Percentiles rank a stretch among this genome's conserved stretches.
Conservation (phyloP, 2,113 vertebrate genomes). For the Polyodon spathula region DNA sequence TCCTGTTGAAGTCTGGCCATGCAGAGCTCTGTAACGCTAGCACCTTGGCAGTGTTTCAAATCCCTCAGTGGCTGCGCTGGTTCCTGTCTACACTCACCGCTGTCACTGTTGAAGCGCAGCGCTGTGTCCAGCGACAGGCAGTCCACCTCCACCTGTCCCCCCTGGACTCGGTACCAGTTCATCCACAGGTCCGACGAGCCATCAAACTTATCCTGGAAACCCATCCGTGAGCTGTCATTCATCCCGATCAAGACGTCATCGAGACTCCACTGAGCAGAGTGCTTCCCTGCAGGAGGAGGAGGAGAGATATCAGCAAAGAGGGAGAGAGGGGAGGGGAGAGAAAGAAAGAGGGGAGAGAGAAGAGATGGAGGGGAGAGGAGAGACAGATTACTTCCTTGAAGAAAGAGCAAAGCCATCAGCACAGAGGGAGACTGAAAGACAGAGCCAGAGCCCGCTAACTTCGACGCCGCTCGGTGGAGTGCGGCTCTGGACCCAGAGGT, state of each 20-base stretch:
- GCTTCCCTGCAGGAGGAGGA: constrained; percentile 60
- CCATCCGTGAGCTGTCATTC: constrained; percentile 92
- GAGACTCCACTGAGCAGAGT: constrained; percentile 90
- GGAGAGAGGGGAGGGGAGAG: not conserved
- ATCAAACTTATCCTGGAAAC: constrained; percentile 94
- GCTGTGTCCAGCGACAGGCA: constrained; percentile 88
- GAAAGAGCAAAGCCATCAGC: too few relatives aligned
- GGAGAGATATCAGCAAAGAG: not conserved
- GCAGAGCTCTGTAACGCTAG: constrained; percentile 8
- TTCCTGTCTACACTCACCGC: constrained; percentile 55
- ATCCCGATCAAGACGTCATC: constrained; percentile 91
- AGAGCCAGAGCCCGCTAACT: constrained; percentile 7
- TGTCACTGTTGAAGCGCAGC: constrained; percentile 79
- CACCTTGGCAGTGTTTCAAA: not conserved
- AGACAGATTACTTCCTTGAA: too few relatives aligned
- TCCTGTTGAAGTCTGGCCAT: not conserved
- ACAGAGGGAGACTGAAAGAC: constrained; percentile 20
- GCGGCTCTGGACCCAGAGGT: not conserved
- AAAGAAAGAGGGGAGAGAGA: too few relatives aligned
- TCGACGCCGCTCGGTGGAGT: constrained; percentile 4
- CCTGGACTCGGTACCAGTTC: constrained; percentile 93
- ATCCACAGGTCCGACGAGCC: constrained; percentile 75
- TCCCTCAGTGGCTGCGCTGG: not conserved
- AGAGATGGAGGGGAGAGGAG: too few relatives aligned
- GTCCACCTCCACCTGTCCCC: constrained; percentile 85